A percentile compares a stretch with the other conserved stretches of the same genome.
phyloP scores from a whole-genome alignment of 2,888 invertebrate genomes.

The Pachydiplax longipennis region DNA sequence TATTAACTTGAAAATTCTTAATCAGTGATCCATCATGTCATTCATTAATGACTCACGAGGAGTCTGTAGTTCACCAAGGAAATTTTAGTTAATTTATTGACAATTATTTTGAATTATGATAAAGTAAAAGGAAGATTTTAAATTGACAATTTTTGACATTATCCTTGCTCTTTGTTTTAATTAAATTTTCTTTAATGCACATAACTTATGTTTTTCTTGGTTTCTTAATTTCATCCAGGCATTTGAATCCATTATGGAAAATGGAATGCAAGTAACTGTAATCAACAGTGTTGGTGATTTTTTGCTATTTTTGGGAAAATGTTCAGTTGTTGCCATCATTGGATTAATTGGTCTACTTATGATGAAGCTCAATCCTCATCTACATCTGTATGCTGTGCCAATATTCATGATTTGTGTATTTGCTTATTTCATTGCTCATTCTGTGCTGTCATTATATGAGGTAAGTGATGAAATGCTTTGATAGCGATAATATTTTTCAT shows the following conservation, averaged over 20 bases:
- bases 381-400: conserved; percentile 87
- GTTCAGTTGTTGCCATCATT: conserved; percentile 82
- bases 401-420: conserved; percentile 84
- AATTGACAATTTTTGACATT: too few relatives aligned
- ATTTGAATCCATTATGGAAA: conserved; percentile 81
- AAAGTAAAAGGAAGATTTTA: too few relatives aligned
- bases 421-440: conserved; percentile 91
- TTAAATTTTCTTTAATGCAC: not conserved
- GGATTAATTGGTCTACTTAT: conserved; percentile 80
- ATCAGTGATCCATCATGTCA: not conserved
- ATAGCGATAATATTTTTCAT: not conserved
- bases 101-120: too few relatives aligned
- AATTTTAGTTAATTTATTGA: not conserved
- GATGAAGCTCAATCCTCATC: conserved; percentile 73
- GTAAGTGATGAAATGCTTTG: conserved; percentile 62
- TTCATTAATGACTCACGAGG: not conserved
- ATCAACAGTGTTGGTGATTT: conserved; percentile 94
- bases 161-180: not conserved
- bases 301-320: conserved; percentile 84
- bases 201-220: conserved; percentile 36
- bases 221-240: conserved; percentile 68
- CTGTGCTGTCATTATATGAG: conserved; percentile 92
- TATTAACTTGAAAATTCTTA: not conserved
- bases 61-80: not conserved
- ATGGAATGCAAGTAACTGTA: conserved; percentile 86